These are phyloP conservation scores for Meiosimyza decipiens DNA, from an alignment of 2,888 invertebrate genomes.

Conservation along the genomic window DNA sequence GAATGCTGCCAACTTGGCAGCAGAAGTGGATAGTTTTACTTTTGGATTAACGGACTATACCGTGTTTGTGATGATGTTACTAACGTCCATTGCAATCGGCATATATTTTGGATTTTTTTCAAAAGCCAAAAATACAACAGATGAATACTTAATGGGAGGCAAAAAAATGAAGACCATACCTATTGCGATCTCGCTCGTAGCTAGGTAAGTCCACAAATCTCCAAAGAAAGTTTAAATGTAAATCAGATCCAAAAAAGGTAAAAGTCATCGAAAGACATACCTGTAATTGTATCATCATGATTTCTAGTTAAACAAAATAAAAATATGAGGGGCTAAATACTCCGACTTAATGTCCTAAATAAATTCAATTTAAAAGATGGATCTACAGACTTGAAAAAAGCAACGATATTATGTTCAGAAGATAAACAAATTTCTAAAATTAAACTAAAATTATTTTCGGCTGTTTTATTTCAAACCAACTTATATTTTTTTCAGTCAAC, in stretches of 20 bases:
- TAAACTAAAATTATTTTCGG: too few relatives aligned
- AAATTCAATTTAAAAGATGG: too few relatives aligned
- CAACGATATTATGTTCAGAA: too few relatives aligned
- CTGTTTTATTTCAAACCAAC: too few relatives aligned
- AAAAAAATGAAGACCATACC: slow-evolving; percentile 71
- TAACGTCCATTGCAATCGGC: slow-evolving; percentile 70
- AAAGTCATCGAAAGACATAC: too few relatives aligned
- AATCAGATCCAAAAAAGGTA: too few relatives aligned
- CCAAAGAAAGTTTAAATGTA: slow-evolving; percentile 56
- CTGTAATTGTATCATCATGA: too few relatives aligned
- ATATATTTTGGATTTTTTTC: slow-evolving; percentile 71
- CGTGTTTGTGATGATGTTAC: slow-evolving; percentile 70
- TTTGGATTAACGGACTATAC: slow-evolving; percentile 68
- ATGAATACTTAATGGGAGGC: slow-evolving; percentile 72
- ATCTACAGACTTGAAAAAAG: too few relatives aligned
- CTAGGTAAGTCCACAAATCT: slow-evolving; percentile 57
- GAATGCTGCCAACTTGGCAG: slow-evolving; percentile 20
- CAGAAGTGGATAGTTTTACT: slow-evolving; percentile 45
- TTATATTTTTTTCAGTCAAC: slow-evolving; percentile 61
- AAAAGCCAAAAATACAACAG: slow-evolving; percentile 68
- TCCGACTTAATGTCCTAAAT: too few relatives aligned
- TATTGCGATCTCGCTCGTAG: slow-evolving; percentile 74
- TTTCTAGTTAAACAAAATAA: too few relatives aligned
- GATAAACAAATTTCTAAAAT: too few relatives aligned
- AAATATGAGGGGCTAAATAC: too few relatives aligned